Conservation (phyloP, 2,797 vertebrate genomes). For the Pangasius krempfi region DNA sequence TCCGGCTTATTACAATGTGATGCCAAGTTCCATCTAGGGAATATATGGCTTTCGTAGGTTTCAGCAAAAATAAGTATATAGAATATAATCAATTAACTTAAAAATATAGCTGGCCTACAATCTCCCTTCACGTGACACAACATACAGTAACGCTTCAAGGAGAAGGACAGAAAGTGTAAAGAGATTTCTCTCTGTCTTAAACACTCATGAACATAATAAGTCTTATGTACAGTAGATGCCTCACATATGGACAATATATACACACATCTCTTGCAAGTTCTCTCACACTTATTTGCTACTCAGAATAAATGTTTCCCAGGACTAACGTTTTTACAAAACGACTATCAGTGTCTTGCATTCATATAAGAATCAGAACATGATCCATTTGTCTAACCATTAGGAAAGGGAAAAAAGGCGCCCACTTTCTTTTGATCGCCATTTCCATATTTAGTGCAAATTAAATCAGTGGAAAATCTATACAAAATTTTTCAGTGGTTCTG, state of each 20-base stretch:
- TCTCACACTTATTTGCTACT: conserved; percentile 33
- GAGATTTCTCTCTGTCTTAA: neutral
- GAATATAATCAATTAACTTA: neutral
- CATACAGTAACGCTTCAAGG: neutral
- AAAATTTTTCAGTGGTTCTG: conserved; percentile 70
- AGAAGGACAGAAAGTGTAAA: neutral
- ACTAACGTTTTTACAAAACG: conserved; percentile 63
- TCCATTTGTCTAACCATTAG: conserved; percentile 68
- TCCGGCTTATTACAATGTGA: conserved; percentile 10
- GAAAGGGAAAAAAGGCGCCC: conserved; percentile 45
- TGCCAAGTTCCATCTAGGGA: neutral
- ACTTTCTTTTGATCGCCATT: conserved; percentile 63
- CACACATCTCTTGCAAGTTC: neutral
- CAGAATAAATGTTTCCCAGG: conserved; percentile 62
- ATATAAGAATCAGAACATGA: conserved; percentile 65
- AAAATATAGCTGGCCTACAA: conserved; percentile 10
- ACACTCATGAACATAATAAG: neutral
- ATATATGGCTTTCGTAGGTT: conserved; percentile 45
- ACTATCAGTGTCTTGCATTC: conserved; percentile 77
- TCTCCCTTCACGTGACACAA: neutral
- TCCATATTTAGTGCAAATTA: conserved; percentile 80
- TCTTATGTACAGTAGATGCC: conserved; percentile 19
- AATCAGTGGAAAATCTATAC: conserved; percentile 75
- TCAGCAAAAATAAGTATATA: conserved; percentile 1
- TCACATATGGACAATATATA: conserved; percentile 1